Evolutionary conservation across 2,113 vertebrate species (phyloP).

Genomic region (Prionailurus bengalensis): DNA sequence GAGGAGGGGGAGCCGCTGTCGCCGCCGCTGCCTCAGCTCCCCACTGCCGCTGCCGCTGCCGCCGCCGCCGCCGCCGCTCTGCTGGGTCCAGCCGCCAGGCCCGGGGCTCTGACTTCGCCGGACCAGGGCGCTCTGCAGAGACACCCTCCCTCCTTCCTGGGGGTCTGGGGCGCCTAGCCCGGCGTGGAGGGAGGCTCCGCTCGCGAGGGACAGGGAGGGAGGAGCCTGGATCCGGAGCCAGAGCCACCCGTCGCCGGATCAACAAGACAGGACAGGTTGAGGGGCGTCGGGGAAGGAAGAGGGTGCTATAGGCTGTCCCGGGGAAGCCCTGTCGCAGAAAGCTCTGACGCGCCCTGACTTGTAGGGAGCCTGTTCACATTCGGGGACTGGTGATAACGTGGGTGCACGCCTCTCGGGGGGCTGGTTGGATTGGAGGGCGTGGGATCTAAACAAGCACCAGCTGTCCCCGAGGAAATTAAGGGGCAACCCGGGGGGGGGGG

Average conservation of each 20-base stretch:
- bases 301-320: not conserved
- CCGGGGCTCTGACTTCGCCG: slow-evolving; percentile 63
- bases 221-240: slow-evolving; percentile 73
- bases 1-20: slow-evolving; percentile 70
- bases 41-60: slow-evolving; percentile 25
- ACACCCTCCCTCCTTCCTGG: slow-evolving; percentile 50
- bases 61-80: not conserved
- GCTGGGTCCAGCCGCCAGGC: slow-evolving; percentile 69
- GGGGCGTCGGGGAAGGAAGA: slow-evolving; percentile 77
- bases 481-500: not conserved
- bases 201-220: slow-evolving; percentile 74
- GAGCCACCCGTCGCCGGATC: slow-evolving; percentile 71
- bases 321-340: slow-evolving; percentile 65
- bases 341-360: slow-evolving; percentile 30
- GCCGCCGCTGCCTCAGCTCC: slow-evolving; percentile 64
- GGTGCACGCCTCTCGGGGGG: slow-evolving; percentile 63
- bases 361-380: slow-evolving; percentile 55
- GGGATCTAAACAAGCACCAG: slow-evolving; percentile 69
- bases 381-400: slow-evolving; percentile 64
- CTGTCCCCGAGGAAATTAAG: slow-evolving; percentile 66
- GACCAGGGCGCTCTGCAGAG: slow-evolving; percentile 64
- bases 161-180: slow-evolving; percentile 19
- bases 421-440: slow-evolving; percentile 66
- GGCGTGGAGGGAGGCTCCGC: slow-evolving; percentile 59
- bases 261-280: slow-evolving; percentile 83